Percentiles rank a stretch among this genome's conserved stretches.
Evolutionary conservation across 2,113 vertebrate species (phyloP).

Genomic region (Recurvirostra avosetta): DNA sequence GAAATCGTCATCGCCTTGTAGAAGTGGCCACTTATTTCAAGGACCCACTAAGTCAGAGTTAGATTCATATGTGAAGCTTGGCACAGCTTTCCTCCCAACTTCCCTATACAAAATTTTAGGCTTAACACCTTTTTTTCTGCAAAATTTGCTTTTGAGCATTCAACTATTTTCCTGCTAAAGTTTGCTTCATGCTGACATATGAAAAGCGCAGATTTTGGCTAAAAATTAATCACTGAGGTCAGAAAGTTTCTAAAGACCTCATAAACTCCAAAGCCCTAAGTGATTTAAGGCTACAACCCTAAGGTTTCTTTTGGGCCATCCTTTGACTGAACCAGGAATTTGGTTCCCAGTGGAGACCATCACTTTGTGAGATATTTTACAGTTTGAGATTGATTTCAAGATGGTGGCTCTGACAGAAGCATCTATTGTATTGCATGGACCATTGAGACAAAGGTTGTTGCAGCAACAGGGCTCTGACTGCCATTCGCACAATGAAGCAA

Average conservation of each 20-base stretch:
- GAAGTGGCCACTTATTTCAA: background rate
- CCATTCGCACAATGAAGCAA: accelerated
- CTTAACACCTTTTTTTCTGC: slow-evolving; percentile 22
- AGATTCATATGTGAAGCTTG: background rate
- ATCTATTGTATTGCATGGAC: background rate
- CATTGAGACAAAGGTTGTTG: background rate
- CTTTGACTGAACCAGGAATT: background rate
- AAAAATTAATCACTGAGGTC: background rate
- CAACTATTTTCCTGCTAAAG: background rate
- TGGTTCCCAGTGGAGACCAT: background rate
- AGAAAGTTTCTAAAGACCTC: background rate
- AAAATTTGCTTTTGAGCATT: background rate
- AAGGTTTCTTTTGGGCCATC: background rate
- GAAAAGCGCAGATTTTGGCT: background rate
- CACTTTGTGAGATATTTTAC: background rate
- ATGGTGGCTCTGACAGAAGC: background rate
- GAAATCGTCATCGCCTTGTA: background rate
- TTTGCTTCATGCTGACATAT: background rate
- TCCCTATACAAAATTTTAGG: slow-evolving; percentile 11
- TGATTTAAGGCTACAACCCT: background rate
- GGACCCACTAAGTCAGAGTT: background rate
- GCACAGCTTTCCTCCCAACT: background rate
- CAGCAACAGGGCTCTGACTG: background rate
- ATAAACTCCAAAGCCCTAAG: background rate
- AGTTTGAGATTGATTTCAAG: background rate